Evolutionary conservation across 1,140 invertebrate species (phyloP), one percentile per base, ranked within the genome.

Genomic region (Bombus consobrinus): DNA sequence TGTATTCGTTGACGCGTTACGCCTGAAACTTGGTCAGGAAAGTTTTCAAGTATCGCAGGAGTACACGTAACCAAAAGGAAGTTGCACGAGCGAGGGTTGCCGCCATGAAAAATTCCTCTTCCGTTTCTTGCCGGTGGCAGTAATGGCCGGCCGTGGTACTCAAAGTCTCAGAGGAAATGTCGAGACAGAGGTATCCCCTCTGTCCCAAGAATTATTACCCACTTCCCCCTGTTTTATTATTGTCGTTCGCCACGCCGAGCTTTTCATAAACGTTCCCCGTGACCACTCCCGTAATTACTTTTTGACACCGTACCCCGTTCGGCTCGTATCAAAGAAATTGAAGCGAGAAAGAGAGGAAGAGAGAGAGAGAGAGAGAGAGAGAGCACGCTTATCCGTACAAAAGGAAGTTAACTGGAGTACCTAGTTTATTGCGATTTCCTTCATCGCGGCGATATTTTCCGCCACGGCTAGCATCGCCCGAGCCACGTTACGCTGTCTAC

Each of bases 231-330:
- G 39, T 83, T 89, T 87, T 87, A 89, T 89, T 88, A 85, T 88
- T 71, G 86, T 85, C 88, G 64, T 76, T 87, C 83, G 34, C 68
- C 76, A 74, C 74, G 62, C 72, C 77, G 68, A 78, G 69, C 83
- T 87, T 87, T 88, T 89, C 88, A 88, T 88, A 85, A 88, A 84
- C 86, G 81, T 81, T 82, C 77, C 66, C 43, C 62, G 59, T 43
- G 71, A 79, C 78, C 68, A 81, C 75, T 85, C 69, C 8, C 79
- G 81, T 89, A 89, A 89, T 89, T 89, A 88, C 88, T 89, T 89
- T 85, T 87, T 53, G 72, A 69, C 85, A 47, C 39, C 62, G 8
- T 25, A 41, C 28, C 22, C n/a, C 18, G 25, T 59, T 37, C 25
- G 64, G 37, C 41, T 32, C 53, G 68, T 32, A n/a, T 77, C 75